Conservation (phyloP, 2,113 vertebrate genomes). For the Puntigrus tetrazona region DNA sequence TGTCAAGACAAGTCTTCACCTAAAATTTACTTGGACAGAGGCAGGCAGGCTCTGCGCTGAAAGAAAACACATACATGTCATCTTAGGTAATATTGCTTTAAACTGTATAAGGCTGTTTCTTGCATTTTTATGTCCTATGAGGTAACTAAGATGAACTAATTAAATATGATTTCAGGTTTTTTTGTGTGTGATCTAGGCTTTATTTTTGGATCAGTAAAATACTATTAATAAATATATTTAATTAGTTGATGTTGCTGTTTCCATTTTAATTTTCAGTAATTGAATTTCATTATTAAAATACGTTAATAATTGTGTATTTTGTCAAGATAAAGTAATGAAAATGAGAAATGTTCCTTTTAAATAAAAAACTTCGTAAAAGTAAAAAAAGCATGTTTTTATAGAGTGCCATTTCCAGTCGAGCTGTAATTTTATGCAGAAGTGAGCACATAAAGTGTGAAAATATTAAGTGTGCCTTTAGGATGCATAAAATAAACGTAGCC, state of each 20-base stretch:
- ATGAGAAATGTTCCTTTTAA: too few species aligned
- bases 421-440: background rate
- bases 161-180: background rate
- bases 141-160: background rate
- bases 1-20: conserved; percentile 25
- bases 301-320: too few species aligned
- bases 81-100: background rate
- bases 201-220: too few species aligned
- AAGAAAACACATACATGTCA: background rate
- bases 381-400: background rate
- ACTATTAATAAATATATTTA: too few species aligned
- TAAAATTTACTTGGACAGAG: conserved; percentile 12
- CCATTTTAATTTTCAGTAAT: too few species aligned
- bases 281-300: too few species aligned
- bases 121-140: background rate
- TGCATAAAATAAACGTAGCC: background rate
- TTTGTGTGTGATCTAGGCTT: background rate
- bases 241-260: too few species aligned
- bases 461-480: background rate
- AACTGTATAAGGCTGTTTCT: background rate
- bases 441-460: background rate
- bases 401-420: background rate
- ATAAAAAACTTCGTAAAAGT: too few species aligned
- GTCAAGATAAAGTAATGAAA: too few species aligned
- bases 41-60: background rate